Evolutionary conservation across 2,888 invertebrate species (phyloP).

Genomic region (Diarsia mendica): DNA sequence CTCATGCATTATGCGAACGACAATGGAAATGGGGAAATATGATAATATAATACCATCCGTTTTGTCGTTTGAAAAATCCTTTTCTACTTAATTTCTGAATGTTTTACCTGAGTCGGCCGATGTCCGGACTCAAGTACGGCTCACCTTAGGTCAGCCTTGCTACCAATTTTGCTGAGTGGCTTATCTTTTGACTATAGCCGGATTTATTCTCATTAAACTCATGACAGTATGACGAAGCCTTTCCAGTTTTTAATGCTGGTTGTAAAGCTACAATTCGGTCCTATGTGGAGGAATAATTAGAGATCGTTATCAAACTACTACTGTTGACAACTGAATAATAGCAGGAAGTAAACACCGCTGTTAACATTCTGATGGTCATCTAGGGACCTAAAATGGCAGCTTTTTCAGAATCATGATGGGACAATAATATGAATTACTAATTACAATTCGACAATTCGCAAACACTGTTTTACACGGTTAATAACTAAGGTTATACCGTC

Average conservation of each 20-base stretch:
- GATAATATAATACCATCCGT: slow-evolving; percentile 57
- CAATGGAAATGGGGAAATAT: slow-evolving; percentile 69
- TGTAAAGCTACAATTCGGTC: background rate
- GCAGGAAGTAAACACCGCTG: background rate
- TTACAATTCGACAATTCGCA: no score
- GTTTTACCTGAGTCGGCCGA: slow-evolving; percentile 23
- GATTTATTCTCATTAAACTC: background rate
- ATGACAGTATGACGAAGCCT: background rate
- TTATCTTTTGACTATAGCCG: background rate
- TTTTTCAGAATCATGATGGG: background rate
- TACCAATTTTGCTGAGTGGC: slow-evolving; percentile 7
- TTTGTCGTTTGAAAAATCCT: slow-evolving; percentile 26
- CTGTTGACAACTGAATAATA: background rate
- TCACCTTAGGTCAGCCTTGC: background rate
- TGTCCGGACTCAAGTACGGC: slow-evolving; percentile 24
- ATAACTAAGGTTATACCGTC: no score
- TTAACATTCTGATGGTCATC: background rate
- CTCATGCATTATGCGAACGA: slow-evolving; percentile 70
- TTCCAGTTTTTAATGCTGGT: background rate
- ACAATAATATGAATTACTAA: background rate
- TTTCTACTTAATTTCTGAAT: background rate
- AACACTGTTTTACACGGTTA: no score
- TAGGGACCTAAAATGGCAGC: background rate
- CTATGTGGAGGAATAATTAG: background rate
- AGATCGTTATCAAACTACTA: background rate